Evolutionary conservation across 2,113 vertebrate species (phyloP).

Genomic region (Romanogobio albipinnatus): DNA sequence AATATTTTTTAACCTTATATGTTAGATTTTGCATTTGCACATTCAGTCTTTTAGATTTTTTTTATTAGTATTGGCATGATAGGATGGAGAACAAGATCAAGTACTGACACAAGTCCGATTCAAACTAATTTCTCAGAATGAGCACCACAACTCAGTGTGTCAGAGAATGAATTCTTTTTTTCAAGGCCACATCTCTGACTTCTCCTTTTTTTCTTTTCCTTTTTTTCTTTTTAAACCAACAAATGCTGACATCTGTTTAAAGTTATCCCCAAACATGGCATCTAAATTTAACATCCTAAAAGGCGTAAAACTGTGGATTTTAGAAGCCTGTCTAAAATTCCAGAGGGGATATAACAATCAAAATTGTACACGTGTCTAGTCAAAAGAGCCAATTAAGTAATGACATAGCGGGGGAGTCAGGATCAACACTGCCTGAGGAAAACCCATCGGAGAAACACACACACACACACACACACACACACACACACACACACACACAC

Average conservation of each 20-base stretch:
- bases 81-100: background rate
- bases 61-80: background rate
- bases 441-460: slow-evolving; percentile 51
- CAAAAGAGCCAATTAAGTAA: slow-evolving; percentile 67
- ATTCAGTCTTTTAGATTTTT: background rate
- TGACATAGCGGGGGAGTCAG: slow-evolving; percentile 64
- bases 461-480: slow-evolving; percentile 19
- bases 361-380: slow-evolving; percentile 59
- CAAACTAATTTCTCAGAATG: background rate
- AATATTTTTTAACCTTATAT: too few species aligned
- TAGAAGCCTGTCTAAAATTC: slow-evolving; percentile 49
- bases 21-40: background rate
- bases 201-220: background rate
- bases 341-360: slow-evolving; percentile 51
- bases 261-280: background rate
- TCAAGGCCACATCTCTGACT: background rate
- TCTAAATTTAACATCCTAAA: background rate
- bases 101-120: background rate
- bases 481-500: slow-evolving; percentile 24
- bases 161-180: background rate
- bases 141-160: background rate
- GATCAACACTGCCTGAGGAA: slow-evolving; percentile 64
- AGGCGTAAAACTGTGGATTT: slow-evolving; percentile 4
- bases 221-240: background rate
- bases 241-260: background rate